Conservation (phyloP, 2,888 invertebrate genomes). For the Crossocerus cetratus region DNA sequence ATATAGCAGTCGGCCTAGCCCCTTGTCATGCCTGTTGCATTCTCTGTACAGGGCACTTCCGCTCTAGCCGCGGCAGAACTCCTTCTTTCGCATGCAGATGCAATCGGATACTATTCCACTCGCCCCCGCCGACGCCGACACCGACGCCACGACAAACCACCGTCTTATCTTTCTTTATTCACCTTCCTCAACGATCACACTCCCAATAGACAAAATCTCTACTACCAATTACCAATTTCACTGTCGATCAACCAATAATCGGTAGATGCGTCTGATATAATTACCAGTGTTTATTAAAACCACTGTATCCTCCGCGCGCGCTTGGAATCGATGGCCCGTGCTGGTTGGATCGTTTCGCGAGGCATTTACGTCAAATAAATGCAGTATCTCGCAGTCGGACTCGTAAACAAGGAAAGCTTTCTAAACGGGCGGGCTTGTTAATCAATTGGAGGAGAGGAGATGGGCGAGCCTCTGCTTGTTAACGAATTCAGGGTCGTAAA, state of each 20-base stretch:
- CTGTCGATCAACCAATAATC: too few species aligned
- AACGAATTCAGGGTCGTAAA: background rate
- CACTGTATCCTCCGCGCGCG: too few species aligned
- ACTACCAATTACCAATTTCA: too few species aligned
- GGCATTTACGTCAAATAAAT: too few species aligned
- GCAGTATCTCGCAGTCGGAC: too few species aligned
- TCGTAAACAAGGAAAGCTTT: too few species aligned
- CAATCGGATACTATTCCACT: conserved; percentile 10
- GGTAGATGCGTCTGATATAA: too few species aligned
- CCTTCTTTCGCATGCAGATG: conserved; percentile 32
- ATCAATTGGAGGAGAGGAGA: background rate
- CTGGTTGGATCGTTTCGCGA: too few species aligned
- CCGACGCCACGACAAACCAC: conserved; percentile 7
- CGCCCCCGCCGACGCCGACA: too few species aligned
- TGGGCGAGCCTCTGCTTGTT: background rate
- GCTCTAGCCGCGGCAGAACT: conserved; percentile 22
- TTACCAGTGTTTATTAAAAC: too few species aligned
- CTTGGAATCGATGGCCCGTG: too few species aligned
- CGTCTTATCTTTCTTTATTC: background rate
- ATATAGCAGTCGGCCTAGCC: conserved; percentile 30
- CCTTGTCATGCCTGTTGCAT: conserved; percentile 55
- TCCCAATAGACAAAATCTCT: too few species aligned
- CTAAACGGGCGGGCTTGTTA: background rate
- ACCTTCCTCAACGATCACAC: background rate
- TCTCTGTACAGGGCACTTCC: conserved; percentile 35